Base-by-base conservation (phyloP, 2,797 vertebrate species). In the Megalops cyprinoides region DNA sequence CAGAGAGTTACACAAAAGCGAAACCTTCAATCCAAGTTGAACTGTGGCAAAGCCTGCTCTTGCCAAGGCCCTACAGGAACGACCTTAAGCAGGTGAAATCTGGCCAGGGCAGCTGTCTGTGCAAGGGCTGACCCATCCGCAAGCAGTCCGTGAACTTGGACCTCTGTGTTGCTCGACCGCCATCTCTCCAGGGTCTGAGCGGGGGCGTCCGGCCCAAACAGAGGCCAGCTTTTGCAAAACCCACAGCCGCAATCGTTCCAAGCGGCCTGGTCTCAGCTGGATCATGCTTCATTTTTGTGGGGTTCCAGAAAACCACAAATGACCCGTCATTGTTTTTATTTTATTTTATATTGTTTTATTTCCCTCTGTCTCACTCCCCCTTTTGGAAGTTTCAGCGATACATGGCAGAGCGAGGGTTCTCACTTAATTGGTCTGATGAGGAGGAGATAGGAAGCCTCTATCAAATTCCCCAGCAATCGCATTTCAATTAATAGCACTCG, bases 401-500 rank as follows among this genome's bases (percentile, higher is more conserved):
- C 84, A 78, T 78, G 79, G 83, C 76, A 86, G 71, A 56, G 85
- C 85, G 85, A 83, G 65, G 84, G 12, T 55, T 85, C 65, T 67
- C 62, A 44, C 91, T 92, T 93, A 94, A 93, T 93, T 93, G 91
- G 90, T 89, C 87, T 90, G 92, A 93, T 92, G 90, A 90, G 90
- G 90, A 93, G 92, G 91, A 92, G 91, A 94, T 93, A 86, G 87
- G 88, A 87, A 85, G 56, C 53, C 79, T 79, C 82, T 84, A 79
- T 83, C 78, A 74, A 86, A 85, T 48, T 86, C 86, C 46, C 74
- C 73, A 60, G 81, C 81, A 93, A 93, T 92, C 90, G 90, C 90
- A 90, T 93, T 93, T 92, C 91, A 93, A 93, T 94, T 94, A 94
- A 92, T 92, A 92, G 92, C 88, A 90, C 86, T 88, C 91, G 92